Evolutionary conservation across 2,888 invertebrate genomes (phyloP).

Genomic region (Idaea aversata): DNA sequence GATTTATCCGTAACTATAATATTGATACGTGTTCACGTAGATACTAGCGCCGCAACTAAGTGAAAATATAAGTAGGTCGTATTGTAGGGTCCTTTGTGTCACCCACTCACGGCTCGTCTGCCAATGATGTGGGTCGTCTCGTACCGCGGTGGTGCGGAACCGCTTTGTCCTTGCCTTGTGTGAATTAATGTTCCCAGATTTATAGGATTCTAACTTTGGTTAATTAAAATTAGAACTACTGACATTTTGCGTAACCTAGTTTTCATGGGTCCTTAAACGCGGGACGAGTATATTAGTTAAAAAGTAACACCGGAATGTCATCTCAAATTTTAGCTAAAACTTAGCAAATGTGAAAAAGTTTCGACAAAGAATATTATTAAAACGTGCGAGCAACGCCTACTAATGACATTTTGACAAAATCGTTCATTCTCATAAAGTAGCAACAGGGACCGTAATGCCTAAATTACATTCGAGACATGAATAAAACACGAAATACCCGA

Average conservation of each 20-base stretch:
- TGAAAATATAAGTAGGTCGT: neutral
- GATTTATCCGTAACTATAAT: neutral
- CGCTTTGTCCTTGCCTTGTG: conserved; percentile 15
- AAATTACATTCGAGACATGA: neutral
- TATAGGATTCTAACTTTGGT: conserved; percentile 14
- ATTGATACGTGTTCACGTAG: neutral
- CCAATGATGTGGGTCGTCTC: conserved; percentile 32
- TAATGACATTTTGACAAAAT: neutral
- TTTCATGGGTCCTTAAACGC: conserved; percentile 7
- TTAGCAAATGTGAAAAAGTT: neutral
- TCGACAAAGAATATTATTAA: neutral
- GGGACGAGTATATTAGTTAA: conserved; percentile 3
- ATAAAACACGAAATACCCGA: neutral
- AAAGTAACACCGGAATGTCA: neutral
- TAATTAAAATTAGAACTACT: conserved; percentile 8
- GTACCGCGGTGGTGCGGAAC: conserved; percentile 14
- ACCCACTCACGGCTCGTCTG: conserved; percentile 26
- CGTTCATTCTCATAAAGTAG: neutral
- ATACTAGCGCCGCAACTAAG: neutral
- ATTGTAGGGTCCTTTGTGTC: conserved; percentile 11
- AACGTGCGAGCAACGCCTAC: neutral
- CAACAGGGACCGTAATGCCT: neutral
- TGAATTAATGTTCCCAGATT: neutral
- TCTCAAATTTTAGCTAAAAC: too few species aligned
- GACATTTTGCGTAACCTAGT: conserved; percentile 10